Evolutionary conservation across 2,113 vertebrate species (phyloP), one percentile per base, ranked within the genome.

Genomic region (Mirounga angustirostris): DNA sequence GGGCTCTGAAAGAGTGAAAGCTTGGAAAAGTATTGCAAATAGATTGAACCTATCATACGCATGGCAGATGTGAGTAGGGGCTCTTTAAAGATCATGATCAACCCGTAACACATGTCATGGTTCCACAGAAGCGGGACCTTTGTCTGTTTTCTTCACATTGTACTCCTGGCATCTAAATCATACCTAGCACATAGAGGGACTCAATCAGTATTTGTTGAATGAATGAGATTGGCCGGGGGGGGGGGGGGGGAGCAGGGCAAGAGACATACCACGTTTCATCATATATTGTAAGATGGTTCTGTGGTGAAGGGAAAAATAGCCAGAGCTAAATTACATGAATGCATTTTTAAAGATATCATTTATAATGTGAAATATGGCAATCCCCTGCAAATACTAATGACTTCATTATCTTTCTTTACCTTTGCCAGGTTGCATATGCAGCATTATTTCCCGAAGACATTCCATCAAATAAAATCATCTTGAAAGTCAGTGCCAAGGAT

Each of bases 361-460:
- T 80, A 18, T 36, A 91, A 89, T 61, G 30, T 46, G 33, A 58
- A 28, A 36, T 89, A 11, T 89, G 40, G 12, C 22, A 63, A 11
- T 14, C 18, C 5, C 76, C n/a, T 69, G 59, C 21, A 40, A 58
- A 58, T 33, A 50, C 3, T 54, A 46, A 86, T 76, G 26, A 89
- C 28, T n/a, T 67, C 12, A 22, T 58, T 65, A 40, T 30, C 19
- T 86, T 50, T 76, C 21, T 46, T 91, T 50, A 93, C 90, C 98
- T 97, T 18, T 90, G 87, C 73, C 93, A 99, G 99, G 99, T 99
- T 95, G 85, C 99, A 21, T 99, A 99, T 91, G 98, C 98, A 82
- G 99, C 99, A 21, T 98, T 98, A 8, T 98, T 99, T 95, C 98
- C 99, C 4, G 99, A 99, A 99, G 99, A 99, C 93, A 98, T 99